Conservation (phyloP, 92 coral and sea anemone genomes). For the Anthopleura xanthogrammica region DNA sequence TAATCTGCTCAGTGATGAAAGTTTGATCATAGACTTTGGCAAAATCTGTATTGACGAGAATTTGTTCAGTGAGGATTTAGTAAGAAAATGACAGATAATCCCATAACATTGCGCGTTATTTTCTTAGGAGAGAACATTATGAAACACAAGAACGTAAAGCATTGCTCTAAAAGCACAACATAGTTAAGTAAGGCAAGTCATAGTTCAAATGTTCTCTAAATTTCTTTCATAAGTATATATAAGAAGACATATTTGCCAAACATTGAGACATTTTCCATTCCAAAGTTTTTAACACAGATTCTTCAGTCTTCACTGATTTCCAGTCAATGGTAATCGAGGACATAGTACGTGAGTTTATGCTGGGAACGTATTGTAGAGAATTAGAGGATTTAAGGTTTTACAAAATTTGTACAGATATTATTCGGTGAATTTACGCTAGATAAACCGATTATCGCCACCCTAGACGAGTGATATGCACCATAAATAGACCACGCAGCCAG, state of each 20-base stretch:
- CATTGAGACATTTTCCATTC: background rate
- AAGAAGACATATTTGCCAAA: background rate
- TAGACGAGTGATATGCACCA: slow-evolving; percentile 1
- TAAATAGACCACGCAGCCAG: background rate
- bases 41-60: background rate
- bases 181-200: background rate
- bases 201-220: background rate
- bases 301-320: background rate
- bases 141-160: background rate
- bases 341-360: slow-evolving; percentile 5
- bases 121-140: background rate
- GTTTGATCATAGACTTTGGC: background rate
- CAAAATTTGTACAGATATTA: background rate
- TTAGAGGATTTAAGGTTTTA: background rate
- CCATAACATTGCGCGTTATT: background rate
- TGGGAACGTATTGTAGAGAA: background rate
- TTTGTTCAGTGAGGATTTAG: background rate
- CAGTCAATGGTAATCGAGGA: background rate
- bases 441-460: background rate
- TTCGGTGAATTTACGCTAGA: background rate
- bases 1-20: too few relatives aligned
- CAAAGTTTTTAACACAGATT: background rate
- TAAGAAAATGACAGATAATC: background rate
- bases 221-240: background rate
- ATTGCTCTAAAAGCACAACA: background rate